Conservation (phyloP, 2,888 invertebrate species). For the Frankliniella intonsa region DNA sequence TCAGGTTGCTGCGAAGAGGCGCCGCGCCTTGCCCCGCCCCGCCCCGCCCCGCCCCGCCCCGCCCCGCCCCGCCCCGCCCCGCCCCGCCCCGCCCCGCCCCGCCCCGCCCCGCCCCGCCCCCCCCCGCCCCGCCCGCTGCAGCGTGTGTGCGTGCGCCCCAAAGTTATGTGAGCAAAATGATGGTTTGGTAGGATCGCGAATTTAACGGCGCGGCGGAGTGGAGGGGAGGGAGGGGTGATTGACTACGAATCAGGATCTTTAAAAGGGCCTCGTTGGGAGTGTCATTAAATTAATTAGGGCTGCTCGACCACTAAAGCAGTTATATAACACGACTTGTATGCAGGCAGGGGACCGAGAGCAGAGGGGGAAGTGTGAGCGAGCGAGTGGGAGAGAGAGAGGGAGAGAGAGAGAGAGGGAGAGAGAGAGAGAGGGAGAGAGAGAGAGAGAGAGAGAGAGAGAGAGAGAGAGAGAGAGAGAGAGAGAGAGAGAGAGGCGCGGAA, state of each 20-base stretch:
- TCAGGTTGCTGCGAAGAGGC: neutral
- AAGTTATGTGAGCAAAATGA: neutral
- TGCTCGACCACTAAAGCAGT: neutral
- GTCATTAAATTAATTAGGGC: slow-evolving; percentile 25
- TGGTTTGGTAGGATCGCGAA: too few species aligned
- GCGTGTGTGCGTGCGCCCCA: neutral
- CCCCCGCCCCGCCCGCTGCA: too few species aligned
- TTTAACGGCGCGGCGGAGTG: too few species aligned
- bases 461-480: neutral
- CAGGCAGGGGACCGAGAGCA: too few species aligned
- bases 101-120: too few species aligned
- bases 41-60: too few species aligned
- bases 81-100: too few species aligned
- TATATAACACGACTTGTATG: neutral
- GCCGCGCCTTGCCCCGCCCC: neutral
- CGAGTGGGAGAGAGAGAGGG: too few species aligned
- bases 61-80: too few species aligned
- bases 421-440: too few species aligned
- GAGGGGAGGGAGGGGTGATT: neutral
- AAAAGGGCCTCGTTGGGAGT: neutral
- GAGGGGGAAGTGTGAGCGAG: too few species aligned
- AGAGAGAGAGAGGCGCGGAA: neutral
- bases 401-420: neutral
- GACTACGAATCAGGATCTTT: neutral
- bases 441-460: neutral